Percentiles rank a stretch among this genome's conserved stretches.
Conservation (phyloP, 1,140 invertebrate species). For the Drosophila subpulchrella region DNA sequence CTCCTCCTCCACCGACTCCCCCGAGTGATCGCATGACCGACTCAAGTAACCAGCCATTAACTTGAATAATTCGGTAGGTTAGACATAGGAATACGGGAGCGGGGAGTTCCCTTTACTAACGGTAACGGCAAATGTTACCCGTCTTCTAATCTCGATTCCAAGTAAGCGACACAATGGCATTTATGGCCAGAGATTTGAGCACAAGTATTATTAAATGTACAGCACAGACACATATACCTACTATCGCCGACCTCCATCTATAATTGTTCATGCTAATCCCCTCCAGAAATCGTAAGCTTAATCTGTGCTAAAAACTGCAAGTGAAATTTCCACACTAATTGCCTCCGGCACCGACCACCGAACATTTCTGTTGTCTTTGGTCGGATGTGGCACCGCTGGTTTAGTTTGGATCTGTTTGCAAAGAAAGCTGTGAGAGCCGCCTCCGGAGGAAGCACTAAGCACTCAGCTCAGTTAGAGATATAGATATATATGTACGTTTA, state of each 20-base stretch:
- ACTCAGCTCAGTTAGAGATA: background rate
- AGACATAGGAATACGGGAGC: background rate
- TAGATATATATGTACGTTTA: background rate
- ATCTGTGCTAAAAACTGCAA: conserved; percentile 74
- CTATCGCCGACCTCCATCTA: conserved; percentile 76
- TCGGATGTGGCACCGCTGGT: conserved; percentile 39
- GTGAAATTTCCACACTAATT: conserved; percentile 81
- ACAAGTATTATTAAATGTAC: conserved; percentile 27
- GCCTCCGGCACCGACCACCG: conserved; percentile 47
- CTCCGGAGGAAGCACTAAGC: conserved; percentile 50
- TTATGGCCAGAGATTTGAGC: conserved; percentile 17
- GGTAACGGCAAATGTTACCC: conserved; percentile 59
- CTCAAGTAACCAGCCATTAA: conserved; percentile 55
- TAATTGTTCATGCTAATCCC: conserved; percentile 76
- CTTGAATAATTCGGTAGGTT: conserved; percentile 43
- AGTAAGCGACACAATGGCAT: conserved; percentile 42
- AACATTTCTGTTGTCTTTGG: conserved; percentile 65
- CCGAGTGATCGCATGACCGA: conserved; percentile 48
- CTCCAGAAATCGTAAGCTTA: conserved; percentile 60
- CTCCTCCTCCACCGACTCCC: background rate
- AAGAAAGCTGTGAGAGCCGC: conserved; percentile 65
- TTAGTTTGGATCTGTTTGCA: conserved; percentile 60
- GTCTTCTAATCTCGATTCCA: conserved; percentile 32
- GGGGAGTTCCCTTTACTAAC: conserved; percentile 22
- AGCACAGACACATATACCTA: background rate